Evolutionary conservation across 2,888 invertebrate genomes (phyloP), one percentile per base, ranked within the genome.

Genomic region (Oxystoma pomonae): DNA sequence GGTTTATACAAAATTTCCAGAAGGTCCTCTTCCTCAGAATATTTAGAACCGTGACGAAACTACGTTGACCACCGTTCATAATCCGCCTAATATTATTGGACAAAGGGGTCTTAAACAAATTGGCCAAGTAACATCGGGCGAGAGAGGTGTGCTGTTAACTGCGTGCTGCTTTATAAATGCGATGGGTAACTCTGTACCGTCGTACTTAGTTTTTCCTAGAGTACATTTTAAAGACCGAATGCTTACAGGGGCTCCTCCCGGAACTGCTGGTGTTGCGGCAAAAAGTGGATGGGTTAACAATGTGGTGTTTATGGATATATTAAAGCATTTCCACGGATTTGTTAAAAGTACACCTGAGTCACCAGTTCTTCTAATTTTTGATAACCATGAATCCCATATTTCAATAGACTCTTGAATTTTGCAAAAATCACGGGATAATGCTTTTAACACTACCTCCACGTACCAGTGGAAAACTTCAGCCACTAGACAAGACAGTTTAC

Each of bases 321-420:
- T 71, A 5, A n/a, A 68, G 22, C 68, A 70, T 55, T 63, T 71
- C 62, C 59, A 21, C 16, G 21, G 60, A 22, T 62, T 64, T 59
- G 61, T 64, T 17, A 72, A 76, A 64, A 74, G 67, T 51, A 55
- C 61, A n/a, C 19, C 55, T 17, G 67, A 68, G 20, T 62, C 66
- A 20, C 59, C 61, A 57, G 69, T 70, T 55, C 63, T 76, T 17
- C 58, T 75, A 17, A 67, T 69, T 53, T 64, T 75, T 64, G 74
- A 76, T 62, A 75, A 75, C 60, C 75, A 76, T 58, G 74, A 75
- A 53, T 73, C 71, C 1, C 76, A 75, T 66, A 68, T 74, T n/a
- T 70, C 16, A 53, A 51, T 57, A 51, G 18, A 53, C 16, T 7
- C 50, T 67, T 20, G 20, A 63, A 9, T 58, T 57, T 35, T 50